These are phyloP conservation scores for Ctenoplectra terminalis DNA, from an alignment of 1,140 invertebrate species.

Conservation along the genomic window DNA sequence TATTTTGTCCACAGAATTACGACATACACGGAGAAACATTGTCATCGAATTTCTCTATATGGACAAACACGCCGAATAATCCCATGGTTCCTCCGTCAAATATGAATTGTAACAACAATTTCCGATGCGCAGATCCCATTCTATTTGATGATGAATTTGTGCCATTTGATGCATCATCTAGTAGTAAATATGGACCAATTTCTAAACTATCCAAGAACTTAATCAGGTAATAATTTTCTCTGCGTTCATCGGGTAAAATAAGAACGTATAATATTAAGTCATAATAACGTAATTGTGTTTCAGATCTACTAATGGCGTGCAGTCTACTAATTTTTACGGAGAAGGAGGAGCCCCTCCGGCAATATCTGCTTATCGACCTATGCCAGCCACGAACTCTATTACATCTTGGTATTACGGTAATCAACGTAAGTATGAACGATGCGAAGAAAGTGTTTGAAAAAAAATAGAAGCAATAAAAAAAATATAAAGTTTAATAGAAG, in stretches of 20 bases:
- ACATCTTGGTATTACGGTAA: conserved; percentile 83
- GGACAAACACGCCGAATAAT: conserved; percentile 77
- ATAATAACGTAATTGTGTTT: conserved; percentile 11
- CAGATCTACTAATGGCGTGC: conserved; percentile 75
- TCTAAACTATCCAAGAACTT: conserved; percentile 86
- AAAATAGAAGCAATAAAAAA: background rate
- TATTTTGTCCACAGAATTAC: conserved; percentile 72
- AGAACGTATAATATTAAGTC: background rate
- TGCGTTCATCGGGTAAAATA: background rate
- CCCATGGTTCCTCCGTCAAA: conserved; percentile 77
- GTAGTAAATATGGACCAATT: conserved; percentile 91
- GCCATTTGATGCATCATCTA: conserved; percentile 87
- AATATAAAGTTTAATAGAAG: background rate
- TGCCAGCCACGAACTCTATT: conserved; percentile 84
- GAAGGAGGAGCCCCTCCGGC: conserved; percentile 77
- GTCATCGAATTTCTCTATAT: conserved; percentile 81
- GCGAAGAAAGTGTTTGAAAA: background rate
- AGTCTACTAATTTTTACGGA: conserved; percentile 77
- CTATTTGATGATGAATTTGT: conserved; percentile 86
- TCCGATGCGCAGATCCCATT: conserved; percentile 86
- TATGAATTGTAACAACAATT: conserved; percentile 83
- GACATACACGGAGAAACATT: conserved; percentile 78
- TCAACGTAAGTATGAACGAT: conserved; percentile 75
- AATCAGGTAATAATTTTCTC: conserved; percentile 71
- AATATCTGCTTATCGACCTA: conserved; percentile 81